phyloP scores from a whole-genome alignment of 2,113 vertebrate genomes.

The Perccottus glenii region DNA sequence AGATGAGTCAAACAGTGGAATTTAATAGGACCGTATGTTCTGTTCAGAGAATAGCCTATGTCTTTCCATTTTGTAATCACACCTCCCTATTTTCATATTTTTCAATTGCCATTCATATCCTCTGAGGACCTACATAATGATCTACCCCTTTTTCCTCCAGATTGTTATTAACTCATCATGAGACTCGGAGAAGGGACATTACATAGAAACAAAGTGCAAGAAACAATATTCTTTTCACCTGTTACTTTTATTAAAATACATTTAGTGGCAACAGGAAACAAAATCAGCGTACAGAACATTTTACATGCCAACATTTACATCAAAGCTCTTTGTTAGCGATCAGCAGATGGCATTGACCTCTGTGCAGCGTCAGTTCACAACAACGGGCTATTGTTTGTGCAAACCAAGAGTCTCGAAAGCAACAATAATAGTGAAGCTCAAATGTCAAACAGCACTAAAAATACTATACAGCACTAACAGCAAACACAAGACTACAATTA shows the following conservation, averaged over 20 bases:
- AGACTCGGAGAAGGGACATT: neutral
- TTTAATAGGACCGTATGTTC: no score
- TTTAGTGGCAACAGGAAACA: slow-evolving; percentile 18
- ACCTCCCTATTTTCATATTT: no score
- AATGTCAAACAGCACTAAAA: neutral
- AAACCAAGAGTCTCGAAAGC: slow-evolving; percentile 9
- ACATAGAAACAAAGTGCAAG: neutral
- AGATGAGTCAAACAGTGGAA: no score
- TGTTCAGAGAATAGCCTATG: no score
- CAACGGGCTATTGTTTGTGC: slow-evolving; percentile 7
- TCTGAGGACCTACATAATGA: no score
- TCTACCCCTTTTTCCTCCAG: no score
- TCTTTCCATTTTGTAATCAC: no score
- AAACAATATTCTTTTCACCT: neutral
- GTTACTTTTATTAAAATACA: slow-evolving; percentile 49
- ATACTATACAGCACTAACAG: slow-evolving; percentile 1
- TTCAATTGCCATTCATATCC: no score
- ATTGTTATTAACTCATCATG: no score
- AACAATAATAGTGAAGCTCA: slow-evolving; percentile 12
- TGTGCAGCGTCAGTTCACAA: neutral
- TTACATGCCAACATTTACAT: slow-evolving; percentile 6
- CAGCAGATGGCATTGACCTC: neutral
- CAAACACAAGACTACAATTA: neutral
- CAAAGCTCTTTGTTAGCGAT: slow-evolving; percentile 13
- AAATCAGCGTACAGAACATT: slow-evolving; percentile 21